phyloP scores from a whole-genome alignment of 2,113 vertebrate genomes.

The Puntigrus tetrazona region DNA sequence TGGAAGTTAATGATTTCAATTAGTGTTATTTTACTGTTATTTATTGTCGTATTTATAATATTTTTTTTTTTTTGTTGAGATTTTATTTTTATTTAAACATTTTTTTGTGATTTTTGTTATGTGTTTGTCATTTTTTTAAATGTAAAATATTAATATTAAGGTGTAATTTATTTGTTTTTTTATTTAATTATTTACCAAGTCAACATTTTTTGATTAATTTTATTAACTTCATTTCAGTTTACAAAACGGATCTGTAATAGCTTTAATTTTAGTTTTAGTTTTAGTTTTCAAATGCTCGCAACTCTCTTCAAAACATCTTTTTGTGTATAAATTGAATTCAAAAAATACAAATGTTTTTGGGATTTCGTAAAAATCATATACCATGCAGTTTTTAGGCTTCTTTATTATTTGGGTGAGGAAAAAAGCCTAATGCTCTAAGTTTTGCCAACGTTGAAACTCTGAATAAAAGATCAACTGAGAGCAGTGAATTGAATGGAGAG shows the following conservation, averaged over 20 bases:
- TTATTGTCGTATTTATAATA: not conserved
- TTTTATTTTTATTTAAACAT: not conserved
- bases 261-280: not conserved
- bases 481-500: not conserved
- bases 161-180: not conserved
- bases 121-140: not conserved
- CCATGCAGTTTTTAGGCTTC: not conserved
- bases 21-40: not conserved
- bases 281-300: not conserved
- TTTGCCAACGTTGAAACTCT: conserved; percentile 3
- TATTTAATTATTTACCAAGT: not conserved
- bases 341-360: not conserved
- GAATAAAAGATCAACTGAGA: conserved; percentile 40
- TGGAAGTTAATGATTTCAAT: not conserved
- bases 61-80: not conserved
- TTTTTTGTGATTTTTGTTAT: too few relatives aligned
- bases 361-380: not conserved
- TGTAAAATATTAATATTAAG: not conserved
- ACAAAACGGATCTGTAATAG: not conserved
- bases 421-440: not conserved
- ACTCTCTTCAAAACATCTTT: not conserved
- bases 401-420: not conserved
- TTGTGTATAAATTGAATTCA: not conserved
- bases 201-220: not conserved
- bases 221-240: not conserved